These are phyloP conservation scores for Avahi laniger DNA, from an alignment of 2,797 vertebrate genomes.

Conservation along the genomic window DNA sequence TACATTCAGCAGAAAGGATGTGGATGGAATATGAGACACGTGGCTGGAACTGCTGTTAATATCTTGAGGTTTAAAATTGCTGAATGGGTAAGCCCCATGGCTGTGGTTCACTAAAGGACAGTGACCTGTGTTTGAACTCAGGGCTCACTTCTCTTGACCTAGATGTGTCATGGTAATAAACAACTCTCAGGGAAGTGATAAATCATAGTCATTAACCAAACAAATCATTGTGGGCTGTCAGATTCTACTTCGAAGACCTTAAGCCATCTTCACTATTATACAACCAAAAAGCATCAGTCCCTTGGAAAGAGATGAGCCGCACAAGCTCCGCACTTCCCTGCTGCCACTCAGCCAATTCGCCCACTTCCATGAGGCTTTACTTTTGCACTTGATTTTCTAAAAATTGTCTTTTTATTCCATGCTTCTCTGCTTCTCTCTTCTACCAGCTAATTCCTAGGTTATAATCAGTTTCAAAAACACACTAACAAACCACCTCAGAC, in stretches of 20 bases:
- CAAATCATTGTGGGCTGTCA: conserved; percentile 52
- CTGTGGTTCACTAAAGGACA: conserved; percentile 70
- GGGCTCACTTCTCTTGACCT: conserved; percentile 75
- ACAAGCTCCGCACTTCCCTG: fast-evolving
- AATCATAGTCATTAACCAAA: conserved; percentile 79
- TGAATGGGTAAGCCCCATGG: conserved; percentile 61
- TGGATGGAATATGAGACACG: conserved; percentile 16
- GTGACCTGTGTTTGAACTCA: conserved; percentile 72
- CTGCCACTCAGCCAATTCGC: fast-evolving
- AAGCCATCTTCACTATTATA: background rate
- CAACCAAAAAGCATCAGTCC: background rate
- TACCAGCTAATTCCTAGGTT: conserved; percentile 36
- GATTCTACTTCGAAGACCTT: background rate
- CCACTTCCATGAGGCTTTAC: background rate
- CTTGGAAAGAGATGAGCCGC: background rate
- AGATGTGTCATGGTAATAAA: conserved; percentile 78
- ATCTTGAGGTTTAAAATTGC: conserved; percentile 45
- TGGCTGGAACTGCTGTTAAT: background rate
- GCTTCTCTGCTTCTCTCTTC: background rate
- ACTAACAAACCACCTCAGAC: background rate
- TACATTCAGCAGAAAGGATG: conserved; percentile 40
- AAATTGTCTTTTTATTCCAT: conserved; percentile 12
- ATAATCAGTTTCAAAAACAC: conserved; percentile 52
- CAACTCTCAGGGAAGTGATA: conserved; percentile 61
- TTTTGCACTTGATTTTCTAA: background rate